These are phyloP conservation scores for Phacellophora camtschatica DNA, from an alignment of 30 jellyfish, hydroid and myxozoan species.

Conservation along the genomic window DNA sequence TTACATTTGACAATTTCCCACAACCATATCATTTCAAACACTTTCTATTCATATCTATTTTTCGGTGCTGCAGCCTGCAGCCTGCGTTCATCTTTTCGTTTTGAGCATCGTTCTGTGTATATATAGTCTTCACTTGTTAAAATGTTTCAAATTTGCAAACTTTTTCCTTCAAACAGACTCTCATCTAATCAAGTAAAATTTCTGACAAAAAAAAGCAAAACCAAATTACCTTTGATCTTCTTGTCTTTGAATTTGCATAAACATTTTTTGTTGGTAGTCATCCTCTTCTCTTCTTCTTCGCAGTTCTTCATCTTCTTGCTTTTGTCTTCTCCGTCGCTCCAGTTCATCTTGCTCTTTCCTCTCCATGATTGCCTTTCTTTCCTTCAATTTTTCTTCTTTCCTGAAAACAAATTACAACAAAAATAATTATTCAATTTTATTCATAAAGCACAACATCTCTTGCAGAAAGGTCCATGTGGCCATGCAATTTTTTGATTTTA, in stretches of 20 bases:
- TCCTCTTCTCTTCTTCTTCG: constrained; percentile 17
- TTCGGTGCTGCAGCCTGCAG: too few relatives aligned
- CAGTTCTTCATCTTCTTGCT: constrained; percentile 30
- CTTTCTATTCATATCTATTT: too few relatives aligned
- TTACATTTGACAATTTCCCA: too few relatives aligned
- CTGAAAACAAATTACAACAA: constrained; percentile 6
- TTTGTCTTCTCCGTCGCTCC: constrained; percentile 29
- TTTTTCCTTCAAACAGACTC: too few relatives aligned
- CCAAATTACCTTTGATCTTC: constrained; percentile 26
- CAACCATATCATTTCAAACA: too few relatives aligned
- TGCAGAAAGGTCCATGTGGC: neutral
- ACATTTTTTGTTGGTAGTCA: neutral
- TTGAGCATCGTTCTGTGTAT: too few relatives aligned
- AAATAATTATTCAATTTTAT: neutral
- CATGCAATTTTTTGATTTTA: too few relatives aligned
- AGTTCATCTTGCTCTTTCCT: constrained; percentile 51
- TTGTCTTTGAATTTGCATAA: neutral
- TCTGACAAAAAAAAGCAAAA: neutral
- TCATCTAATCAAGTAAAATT: too few relatives aligned
- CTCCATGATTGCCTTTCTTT: constrained; percentile 45
- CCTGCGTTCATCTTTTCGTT: too few relatives aligned
- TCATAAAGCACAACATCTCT: neutral
- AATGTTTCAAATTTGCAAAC: too few relatives aligned
- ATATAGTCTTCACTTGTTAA: too few relatives aligned
- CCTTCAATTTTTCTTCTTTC: constrained; percentile 72